These are phyloP conservation scores for Drosophila anomalata DNA, from an alignment of 2,888 invertebrate genomes.

Conservation along the genomic window DNA sequence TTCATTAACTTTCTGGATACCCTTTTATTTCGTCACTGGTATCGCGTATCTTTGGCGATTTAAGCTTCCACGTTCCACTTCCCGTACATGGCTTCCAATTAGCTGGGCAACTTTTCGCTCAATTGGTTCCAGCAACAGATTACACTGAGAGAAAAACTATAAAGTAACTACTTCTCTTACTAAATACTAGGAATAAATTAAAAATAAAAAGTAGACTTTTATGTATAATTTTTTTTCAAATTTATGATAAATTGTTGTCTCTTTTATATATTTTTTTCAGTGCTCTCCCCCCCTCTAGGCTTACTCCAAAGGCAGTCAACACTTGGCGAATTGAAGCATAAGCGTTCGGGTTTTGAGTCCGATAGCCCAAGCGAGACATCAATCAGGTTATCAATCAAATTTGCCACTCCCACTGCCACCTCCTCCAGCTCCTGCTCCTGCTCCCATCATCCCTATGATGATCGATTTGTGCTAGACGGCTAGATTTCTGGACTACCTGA, in stretches of 20 bases:
- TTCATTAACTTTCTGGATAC: neutral
- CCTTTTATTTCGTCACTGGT: neutral
- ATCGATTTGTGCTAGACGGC: slow-evolving; percentile 56
- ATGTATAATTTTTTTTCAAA: neutral
- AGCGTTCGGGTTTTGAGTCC: slow-evolving; percentile 18
- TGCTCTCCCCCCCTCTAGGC: slow-evolving; percentile 12
- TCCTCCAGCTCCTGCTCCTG: neutral
- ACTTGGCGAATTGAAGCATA: slow-evolving; percentile 14
- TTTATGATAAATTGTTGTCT: too few relatives aligned
- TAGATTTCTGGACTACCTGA: slow-evolving; percentile 44
- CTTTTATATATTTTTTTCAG: neutral
- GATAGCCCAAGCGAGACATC: slow-evolving; percentile 65
- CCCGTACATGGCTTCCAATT: slow-evolving; percentile 30
- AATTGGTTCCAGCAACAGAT: slow-evolving; percentile 13
- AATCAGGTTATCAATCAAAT: slow-evolving; percentile 64
- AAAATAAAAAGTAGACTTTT: neutral
- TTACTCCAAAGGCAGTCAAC: slow-evolving; percentile 41
- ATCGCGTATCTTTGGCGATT: neutral
- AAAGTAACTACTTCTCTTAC: neutral
- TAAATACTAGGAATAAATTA: too few relatives aligned
- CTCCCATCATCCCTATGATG: slow-evolving; percentile 4
- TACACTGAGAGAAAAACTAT: slow-evolving; percentile 5
- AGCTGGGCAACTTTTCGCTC: slow-evolving; percentile 28
- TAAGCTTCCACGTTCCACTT: neutral
- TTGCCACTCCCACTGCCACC: slow-evolving; percentile 8